Evolutionary conservation across 2,113 vertebrate genomes (phyloP).

Genomic region (Calonectris borealis): DNA sequence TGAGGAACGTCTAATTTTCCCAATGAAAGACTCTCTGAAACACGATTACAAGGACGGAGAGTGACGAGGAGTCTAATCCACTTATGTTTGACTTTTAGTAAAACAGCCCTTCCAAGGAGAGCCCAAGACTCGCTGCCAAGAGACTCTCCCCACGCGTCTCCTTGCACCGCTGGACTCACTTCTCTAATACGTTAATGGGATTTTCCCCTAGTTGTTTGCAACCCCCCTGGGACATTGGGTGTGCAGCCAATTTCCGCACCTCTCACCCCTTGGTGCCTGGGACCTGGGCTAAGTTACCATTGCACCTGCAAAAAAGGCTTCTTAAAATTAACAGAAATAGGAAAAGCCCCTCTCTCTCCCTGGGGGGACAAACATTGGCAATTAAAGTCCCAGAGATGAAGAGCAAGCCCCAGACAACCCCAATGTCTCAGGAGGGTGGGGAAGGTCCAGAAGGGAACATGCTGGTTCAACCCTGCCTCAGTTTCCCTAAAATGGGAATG

Average conservation of each 20-base stretch:
- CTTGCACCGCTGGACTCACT: neutral
- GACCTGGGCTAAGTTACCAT: neutral
- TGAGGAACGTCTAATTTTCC: constrained; percentile 17
- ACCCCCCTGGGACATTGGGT: neutral
- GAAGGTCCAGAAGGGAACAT: neutral
- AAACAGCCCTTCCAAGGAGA: neutral
- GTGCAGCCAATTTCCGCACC: neutral
- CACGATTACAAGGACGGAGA: constrained; percentile 35
- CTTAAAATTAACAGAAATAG: neutral
- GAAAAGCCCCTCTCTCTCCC: neutral
- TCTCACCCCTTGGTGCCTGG: neutral
- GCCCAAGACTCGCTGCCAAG: neutral
- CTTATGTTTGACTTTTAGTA: constrained; percentile 14
- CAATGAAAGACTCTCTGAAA: neutral
- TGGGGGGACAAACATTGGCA: neutral
- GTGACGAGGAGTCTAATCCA: constrained; percentile 60
- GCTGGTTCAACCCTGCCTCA: neutral
- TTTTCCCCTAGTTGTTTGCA: neutral
- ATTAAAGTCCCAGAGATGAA: neutral
- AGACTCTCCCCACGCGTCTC: neutral
- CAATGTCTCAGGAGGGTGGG: neutral
- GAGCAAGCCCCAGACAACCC: neutral
- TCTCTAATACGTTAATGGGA: neutral
- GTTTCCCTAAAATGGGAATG: neutral
- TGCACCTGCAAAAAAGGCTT: neutral